Evolutionary conservation across 2,888 invertebrate species (phyloP), one percentile per base, ranked within the genome.

Genomic region (Panorpa germanica): DNA sequence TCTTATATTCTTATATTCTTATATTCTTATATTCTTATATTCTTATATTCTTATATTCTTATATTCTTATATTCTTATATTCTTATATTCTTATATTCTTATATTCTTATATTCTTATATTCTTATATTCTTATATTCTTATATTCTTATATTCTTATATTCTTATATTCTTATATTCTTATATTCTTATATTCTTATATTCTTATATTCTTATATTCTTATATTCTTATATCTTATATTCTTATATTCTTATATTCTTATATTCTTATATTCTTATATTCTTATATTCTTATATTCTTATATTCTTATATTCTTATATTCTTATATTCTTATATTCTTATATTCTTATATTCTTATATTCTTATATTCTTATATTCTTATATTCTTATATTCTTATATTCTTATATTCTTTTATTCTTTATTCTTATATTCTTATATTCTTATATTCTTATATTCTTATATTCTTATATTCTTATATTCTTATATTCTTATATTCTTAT

Each of bases 101-200:
- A n/a, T n/a, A n/a, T n/a, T n/a, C n/a, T n/a, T n/a, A n/a, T n/a
- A n/a, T n/a, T n/a, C n/a, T n/a, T n/a, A n/a, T n/a, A n/a, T n/a
- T n/a, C n/a, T n/a, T n/a, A n/a, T n/a, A n/a, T n/a, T n/a, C n/a
- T n/a, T n/a, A n/a, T n/a, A n/a, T n/a, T n/a, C n/a, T n/a, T n/a
- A n/a, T n/a, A n/a, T n/a, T n/a, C n/a, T n/a, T n/a, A n/a, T n/a
- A n/a, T n/a, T n/a, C n/a, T n/a, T n/a, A n/a, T n/a, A n/a, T n/a
- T n/a, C n/a, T n/a, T n/a, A n/a, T n/a, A n/a, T n/a, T n/a, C n/a
- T n/a, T n/a, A n/a, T n/a, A n/a, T n/a, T n/a, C n/a, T n/a, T n/a
- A n/a, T n/a, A n/a, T n/a, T n/a, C n/a, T n/a, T 25, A 25, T 25
- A 25, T 25, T 14, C 14, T 14, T 25, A 25, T 25, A 25, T 25